Base-by-base conservation (phyloP, 2,888 invertebrate species). In the Steinernema scapterisci region DNA sequence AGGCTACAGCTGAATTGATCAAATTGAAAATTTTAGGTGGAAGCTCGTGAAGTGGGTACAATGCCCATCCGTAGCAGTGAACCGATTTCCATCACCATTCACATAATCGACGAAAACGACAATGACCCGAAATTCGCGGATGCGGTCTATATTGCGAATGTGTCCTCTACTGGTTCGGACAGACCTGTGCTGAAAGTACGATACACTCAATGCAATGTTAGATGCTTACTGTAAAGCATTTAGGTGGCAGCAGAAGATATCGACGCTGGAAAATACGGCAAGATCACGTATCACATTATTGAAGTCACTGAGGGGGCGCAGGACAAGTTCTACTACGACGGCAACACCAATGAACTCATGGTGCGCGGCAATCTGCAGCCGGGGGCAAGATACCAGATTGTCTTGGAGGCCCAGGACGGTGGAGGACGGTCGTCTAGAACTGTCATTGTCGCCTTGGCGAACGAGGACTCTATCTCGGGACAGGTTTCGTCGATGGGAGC, bases 1-100 rank as follows among this genome's bases (percentile, higher is more conserved):
- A n/a, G n/a, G 19, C 25, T 19, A 1, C 0, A 76, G n/a, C n/a
- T n/a, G 70, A 70, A 27, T 72, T 9, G 21, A 31, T 23, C 19
- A 19, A 56, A 27, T 38, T 11, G 21, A n/a, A 23, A 77, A 75
- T 0, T 71, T 70, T 74, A 85, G 84, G 82, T 86, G 3, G 83
- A 87, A 83, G 87, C 87, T 1, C 80, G 85, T 16, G 87, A 87
- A 72, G 86, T 88, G 44, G 85, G 83, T 74, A 87, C 87, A 19
- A 73, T 78, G 3, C 87, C 88, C 21, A 77, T 83, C 9, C 77
- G 87, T 6, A 80, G 80, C 43, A 82, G 82, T 56, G 80, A 84
- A 11, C 85, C 86, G 7, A 81, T 87, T 45, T 81, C 85, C 5
- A 77, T 87, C 25, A 83, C 82, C n/a, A 87, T 87, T 71, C 84